Base-by-base conservation (phyloP, 1,140 invertebrate genomes). In the Apis cerana region DNA sequence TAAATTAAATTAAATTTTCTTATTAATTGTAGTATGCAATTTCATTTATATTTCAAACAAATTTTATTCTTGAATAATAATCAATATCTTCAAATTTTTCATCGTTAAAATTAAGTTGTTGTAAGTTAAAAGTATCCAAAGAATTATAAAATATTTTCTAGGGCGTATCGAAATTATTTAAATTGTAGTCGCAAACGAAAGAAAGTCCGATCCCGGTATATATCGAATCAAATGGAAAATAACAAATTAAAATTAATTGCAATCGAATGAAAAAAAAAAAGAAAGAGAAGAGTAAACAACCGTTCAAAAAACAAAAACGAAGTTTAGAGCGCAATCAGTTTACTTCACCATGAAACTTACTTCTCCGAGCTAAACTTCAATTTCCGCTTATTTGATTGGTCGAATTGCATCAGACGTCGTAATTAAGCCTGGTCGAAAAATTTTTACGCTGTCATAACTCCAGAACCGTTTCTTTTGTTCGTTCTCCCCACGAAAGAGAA, bases 391-490 rank as follows among this genome's bases (percentile, higher is more conserved):
- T 61, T 11, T 17, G 23, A 72, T 80, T 48, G 58, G 62, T 64
- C 43, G 21, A 56, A 54, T 19, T 13, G 27, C 13, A 19, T 50
- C 10, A 77, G 68, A 58, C 54, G 54, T 65, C 10, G 78, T 61
- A 74, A 74, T 80, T 80, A 80, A 80, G 61, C 79, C 19, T 62
- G 50, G 69, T 43, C 23, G 69, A 74, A 75, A 75, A 80, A 80
- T 80, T 75, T 33, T 75, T 75, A 61, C 61, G 50, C 50, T 56
- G 52, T 65, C 79, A 65, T 27, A 50, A 59, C 67, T 27, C 27
- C 19, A 15, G 21, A 12, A 19, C n/a, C 27, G 23, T 52, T 64
- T 64, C 43, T 54, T 61, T 13, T 9, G 43, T 59, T 33, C 52
- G 19, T 4, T 21, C 65, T 2, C 12, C 43, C 1, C 0, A n/a